A percentile compares a stretch with the other conserved stretches of the same genome.
Conservation (phyloP, 2,888 invertebrate species). For the Eupithecia centaureata region DNA sequence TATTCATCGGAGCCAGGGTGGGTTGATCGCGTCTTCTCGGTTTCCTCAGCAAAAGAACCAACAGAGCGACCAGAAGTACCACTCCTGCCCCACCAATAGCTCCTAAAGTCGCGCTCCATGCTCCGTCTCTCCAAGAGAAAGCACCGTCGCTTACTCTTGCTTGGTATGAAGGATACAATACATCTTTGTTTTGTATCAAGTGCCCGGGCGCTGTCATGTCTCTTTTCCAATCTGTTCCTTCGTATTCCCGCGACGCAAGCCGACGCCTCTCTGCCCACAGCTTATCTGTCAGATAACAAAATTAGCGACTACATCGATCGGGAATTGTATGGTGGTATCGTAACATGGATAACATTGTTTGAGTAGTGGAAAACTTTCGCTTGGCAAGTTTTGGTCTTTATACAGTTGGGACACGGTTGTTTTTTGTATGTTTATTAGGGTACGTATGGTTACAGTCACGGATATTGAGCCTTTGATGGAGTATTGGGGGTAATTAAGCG, state of each 20-base stretch:
- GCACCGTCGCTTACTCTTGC: conserved; percentile 49
- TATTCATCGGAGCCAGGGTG: conserved; percentile 70
- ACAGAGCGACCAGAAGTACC: conserved; percentile 67
- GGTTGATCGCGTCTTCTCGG: conserved; percentile 64
- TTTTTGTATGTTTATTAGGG: neutral
- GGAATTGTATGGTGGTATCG: conserved; percentile 43
- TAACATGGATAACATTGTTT: conserved; percentile 36
- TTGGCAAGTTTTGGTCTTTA: conserved; percentile 5
- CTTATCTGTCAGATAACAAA: conserved; percentile 79
- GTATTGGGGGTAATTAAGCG: neutral
- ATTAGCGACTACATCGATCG: conserved; percentile 76
- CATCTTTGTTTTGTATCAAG: conserved; percentile 25
- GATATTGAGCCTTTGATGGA: neutral
- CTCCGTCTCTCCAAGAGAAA: conserved; percentile 55
- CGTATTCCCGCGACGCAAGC: conserved; percentile 60
- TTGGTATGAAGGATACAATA: conserved; percentile 47
- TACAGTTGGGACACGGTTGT: neutral
- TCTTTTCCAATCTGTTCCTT: conserved; percentile 42
- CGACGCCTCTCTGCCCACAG: conserved; percentile 66
- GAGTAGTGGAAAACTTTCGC: conserved; percentile 29
- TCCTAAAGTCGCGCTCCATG: conserved; percentile 73
- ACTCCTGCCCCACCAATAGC: conserved; percentile 72
- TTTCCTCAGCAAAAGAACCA: conserved; percentile 66
- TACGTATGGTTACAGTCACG: neutral
- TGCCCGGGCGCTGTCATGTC: conserved; percentile 38